Base-by-base conservation (phyloP, 2,113 vertebrate genomes). In the Equus przewalskii region DNA sequence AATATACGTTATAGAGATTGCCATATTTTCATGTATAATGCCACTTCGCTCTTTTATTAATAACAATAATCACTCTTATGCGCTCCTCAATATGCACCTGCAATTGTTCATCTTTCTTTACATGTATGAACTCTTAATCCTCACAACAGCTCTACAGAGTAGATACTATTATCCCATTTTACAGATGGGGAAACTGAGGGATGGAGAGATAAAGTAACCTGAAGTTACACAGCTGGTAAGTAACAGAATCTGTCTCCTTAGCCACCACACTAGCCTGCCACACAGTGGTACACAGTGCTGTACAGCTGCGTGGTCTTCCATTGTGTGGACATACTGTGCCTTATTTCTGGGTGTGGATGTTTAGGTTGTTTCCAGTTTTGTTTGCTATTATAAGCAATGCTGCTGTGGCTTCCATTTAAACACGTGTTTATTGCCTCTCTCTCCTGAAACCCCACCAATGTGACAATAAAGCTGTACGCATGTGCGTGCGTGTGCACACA, bases 271-370 rank as follows among this genome's bases (percentile, higher is more conserved):
- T 28, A 0, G 3, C 44, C 41, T 36, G 56, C 41, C 41, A 12
- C 33, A n/a, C n/a, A n/a, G n/a, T n/a, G n/a, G n/a, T n/a, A n/a
- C 26, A 13, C 33, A 24, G 12, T 1, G 24, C 58, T 4, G 5
- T 2, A 5, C 33, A 6, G 7, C 56, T 41, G 5, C 6, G 19
- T 7, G 54, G 14, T 22, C 3, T 21, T 33, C 22, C 16, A 11
- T 9, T 30, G 30, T 3, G 0, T 7, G 33, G 80, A 24, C 11
- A 5, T 13, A 21, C 28, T 1, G 0, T 1, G 24, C 44, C 75
- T 51, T 22, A 4, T 15, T 36, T 82, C 79, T 64, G 8, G 21
- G 41, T 36, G 21, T 46, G 28, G 44, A 5, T 65, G 58, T 56
- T 82, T 49, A 67, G 30, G 18, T 56, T 58, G 36, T 69, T 49